These are phyloP conservation scores for Epinephelus fuscoguttatus DNA, from an alignment of 2,113 vertebrate species.

Conservation along the genomic window DNA sequence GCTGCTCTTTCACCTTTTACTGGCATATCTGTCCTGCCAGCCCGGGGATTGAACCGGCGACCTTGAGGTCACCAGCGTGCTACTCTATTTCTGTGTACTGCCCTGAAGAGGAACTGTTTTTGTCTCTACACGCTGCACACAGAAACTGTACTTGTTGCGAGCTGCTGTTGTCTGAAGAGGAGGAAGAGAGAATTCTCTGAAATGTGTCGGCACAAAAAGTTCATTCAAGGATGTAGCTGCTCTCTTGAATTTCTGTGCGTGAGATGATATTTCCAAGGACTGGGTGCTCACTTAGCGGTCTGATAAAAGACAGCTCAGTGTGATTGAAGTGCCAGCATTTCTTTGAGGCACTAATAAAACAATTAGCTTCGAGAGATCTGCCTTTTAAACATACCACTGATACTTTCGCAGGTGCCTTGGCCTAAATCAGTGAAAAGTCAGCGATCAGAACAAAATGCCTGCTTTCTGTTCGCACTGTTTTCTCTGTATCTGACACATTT, in stretches of 20 bases:
- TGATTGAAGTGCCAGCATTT: not conserved
- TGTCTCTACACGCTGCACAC: not conserved
- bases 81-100: not conserved
- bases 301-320: conserved; percentile 9
- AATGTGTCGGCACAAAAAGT: not conserved
- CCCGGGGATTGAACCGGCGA: not conserved
- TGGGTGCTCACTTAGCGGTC: not conserved
- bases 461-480: not conserved
- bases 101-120: not conserved
- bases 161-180: not conserved
- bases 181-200: conserved; percentile 2
- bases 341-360: conserved; percentile 13
- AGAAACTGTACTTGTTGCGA: conserved; percentile 22
- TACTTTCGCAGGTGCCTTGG: not conserved
- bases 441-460: not conserved
- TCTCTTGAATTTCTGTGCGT: not conserved
- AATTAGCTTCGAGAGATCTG: not conserved
- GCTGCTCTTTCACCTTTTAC: not conserved
- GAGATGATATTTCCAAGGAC: conserved; percentile 23
- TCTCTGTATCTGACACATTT: conserved; percentile 1
- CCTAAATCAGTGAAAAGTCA: not conserved
- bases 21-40: not conserved
- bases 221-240: conserved; percentile 5
- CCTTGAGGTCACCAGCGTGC: not conserved
- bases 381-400: not conserved